Percentiles rank a stretch among this genome's conserved stretches.
Evolutionary conservation across 2,888 invertebrate species (phyloP).

Genomic region (Lasioglossum villosulum): DNA sequence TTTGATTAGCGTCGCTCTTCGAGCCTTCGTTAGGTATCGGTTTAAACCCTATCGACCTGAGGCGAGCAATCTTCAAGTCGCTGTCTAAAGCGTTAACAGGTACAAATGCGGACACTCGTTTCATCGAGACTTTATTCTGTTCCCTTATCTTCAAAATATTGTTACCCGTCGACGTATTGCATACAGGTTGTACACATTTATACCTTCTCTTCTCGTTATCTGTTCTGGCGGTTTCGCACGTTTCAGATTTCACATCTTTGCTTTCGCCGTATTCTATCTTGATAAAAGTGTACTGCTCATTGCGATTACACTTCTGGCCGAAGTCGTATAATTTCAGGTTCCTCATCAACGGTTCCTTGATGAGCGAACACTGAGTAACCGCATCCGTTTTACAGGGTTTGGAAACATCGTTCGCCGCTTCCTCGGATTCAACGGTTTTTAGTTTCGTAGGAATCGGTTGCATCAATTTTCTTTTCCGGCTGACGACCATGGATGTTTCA

Average conservation of each 20-base stretch:
- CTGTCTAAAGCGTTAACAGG: conserved; percentile 78
- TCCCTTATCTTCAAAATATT: conserved; percentile 13
- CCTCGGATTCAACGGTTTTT: conserved; percentile 4
- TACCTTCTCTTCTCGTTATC: conserved; percentile 27
- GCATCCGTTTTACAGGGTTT: conserved; percentile 66
- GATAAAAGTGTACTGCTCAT: conserved; percentile 50
- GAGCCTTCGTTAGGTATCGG: conserved; percentile 73
- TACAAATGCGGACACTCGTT: conserved; percentile 78
- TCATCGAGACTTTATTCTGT: conserved; percentile 21
- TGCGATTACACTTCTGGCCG: conserved; percentile 21
- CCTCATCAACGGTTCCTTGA: conserved; percentile 46
- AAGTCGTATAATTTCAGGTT: conserved; percentile 19
- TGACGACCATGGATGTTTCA: neutral
- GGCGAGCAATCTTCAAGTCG: conserved; percentile 75
- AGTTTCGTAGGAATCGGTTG: conserved; percentile 2
- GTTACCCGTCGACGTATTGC: conserved; percentile 5
- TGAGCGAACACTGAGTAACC: conserved; percentile 76
- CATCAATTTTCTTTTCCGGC: conserved; percentile 34
- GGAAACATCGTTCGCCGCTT: neutral
- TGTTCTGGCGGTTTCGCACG: conserved; percentile 21
- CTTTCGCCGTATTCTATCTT: conserved; percentile 49
- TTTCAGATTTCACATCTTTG: conserved; percentile 42
- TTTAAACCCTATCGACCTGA: conserved; percentile 81
- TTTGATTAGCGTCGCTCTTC: neutral
- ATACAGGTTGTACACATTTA: conserved; percentile 5